Evolutionary conservation across 2,113 vertebrate genomes (phyloP).

Genomic region (Rhinichthys klamathensis): DNA sequence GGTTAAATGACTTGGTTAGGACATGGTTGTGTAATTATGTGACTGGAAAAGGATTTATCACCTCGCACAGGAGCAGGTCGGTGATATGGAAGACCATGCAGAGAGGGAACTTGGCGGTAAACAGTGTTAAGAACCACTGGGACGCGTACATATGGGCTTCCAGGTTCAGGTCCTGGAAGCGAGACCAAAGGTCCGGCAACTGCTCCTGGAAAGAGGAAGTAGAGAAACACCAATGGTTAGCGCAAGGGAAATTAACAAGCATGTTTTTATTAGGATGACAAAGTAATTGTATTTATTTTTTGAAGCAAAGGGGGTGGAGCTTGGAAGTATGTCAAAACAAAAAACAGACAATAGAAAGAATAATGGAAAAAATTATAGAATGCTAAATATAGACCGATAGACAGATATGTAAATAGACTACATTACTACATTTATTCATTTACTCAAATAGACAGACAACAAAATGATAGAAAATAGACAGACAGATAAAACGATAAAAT

Average conservation of each 20-base stretch:
- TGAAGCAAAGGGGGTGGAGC: neutral
- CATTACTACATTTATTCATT: too few relatives aligned
- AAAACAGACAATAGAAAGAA: neutral
- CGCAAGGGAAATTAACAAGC: neutral
- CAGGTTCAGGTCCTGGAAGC: conserved; percentile 89
- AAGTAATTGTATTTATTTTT: neutral
- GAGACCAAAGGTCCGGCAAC: conserved; percentile 88
- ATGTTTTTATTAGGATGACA: neutral
- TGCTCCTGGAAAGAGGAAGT: conserved; percentile 82
- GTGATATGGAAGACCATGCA: conserved; percentile 99
- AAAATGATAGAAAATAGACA: neutral
- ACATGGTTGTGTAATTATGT: neutral
- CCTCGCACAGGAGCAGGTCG: conserved; percentile 97
- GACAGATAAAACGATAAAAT: neutral
- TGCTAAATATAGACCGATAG: too few relatives aligned
- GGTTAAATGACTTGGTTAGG: neutral
- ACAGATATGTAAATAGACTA: too few relatives aligned
- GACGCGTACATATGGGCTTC: conserved; percentile 99
- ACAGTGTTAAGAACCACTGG: conserved; percentile 98
- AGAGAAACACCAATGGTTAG: neutral
- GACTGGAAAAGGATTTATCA: conserved; percentile 57
- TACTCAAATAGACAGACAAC: too few relatives aligned
- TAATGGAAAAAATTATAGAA: too few relatives aligned
- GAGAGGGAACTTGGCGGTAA: conserved; percentile 99
- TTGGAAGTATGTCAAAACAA: neutral